phyloP scores from a whole-genome alignment of 1,140 invertebrate species.

The Penaeus japonicus region DNA sequence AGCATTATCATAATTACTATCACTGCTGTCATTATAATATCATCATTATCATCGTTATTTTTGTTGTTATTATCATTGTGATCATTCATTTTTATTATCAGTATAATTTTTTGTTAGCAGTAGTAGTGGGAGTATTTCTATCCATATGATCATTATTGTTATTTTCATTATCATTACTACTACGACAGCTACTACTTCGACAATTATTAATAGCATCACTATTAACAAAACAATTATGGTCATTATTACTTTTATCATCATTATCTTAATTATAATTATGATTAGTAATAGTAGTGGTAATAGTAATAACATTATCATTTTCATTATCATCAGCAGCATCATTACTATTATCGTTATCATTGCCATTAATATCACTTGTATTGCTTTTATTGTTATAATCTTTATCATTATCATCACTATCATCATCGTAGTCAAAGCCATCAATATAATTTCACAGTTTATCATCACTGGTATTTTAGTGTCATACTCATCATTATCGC shows the following conservation, averaged over 20 bases:
- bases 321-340: not conserved
- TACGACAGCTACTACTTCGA: too few relatives aligned
- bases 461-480: not conserved
- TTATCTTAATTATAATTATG: not conserved
- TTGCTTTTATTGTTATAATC: not conserved
- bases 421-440: not conserved
- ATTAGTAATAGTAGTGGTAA: not conserved
- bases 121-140: not conserved
- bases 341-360: not conserved
- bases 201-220: not conserved
- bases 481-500: not conserved
- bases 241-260: not conserved
- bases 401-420: not conserved
- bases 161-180: not conserved
- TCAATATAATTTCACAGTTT: too few relatives aligned
- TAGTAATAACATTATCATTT: not conserved
- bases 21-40: not conserved
- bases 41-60: not conserved
- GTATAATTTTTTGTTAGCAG: not conserved
- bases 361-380: not conserved
- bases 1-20: not conserved
- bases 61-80: not conserved
- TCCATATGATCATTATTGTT: not conserved
- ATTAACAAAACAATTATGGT: not conserved
- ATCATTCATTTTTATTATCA: not conserved